phyloP scores from a whole-genome alignment of 2,888 invertebrate genomes.

The Xanthorhoe designata region DNA sequence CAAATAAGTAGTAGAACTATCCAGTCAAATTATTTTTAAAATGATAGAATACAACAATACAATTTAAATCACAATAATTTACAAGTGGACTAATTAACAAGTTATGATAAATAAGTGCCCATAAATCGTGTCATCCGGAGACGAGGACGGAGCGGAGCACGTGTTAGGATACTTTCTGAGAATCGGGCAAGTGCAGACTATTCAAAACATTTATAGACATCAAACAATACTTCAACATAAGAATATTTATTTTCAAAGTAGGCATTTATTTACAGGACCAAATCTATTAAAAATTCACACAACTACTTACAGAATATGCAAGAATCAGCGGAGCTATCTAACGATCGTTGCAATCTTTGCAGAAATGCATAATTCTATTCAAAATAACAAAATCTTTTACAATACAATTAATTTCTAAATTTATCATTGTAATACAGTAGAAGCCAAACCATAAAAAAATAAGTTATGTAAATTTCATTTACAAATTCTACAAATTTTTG shows the following conservation, averaged over 20 bases:
- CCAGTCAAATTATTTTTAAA: not conserved
- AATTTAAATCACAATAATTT: conserved; percentile 37
- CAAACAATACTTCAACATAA: not conserved
- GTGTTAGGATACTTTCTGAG: conserved; percentile 67
- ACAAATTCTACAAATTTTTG: too few relatives aligned
- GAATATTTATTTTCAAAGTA: not conserved
- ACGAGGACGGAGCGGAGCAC: conserved; percentile 61
- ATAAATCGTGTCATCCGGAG: conserved; percentile 66
- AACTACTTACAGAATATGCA: too few relatives aligned
- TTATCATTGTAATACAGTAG: too few relatives aligned
- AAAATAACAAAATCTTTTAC: too few relatives aligned
- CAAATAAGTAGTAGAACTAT: not conserved
- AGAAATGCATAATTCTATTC: too few relatives aligned
- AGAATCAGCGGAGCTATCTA: too few relatives aligned
- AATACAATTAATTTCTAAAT: too few relatives aligned
- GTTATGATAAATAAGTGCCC: conserved; percentile 70
- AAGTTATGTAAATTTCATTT: too few relatives aligned
- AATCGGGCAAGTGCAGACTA: conserved; percentile 45
- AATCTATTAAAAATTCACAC: too few relatives aligned
- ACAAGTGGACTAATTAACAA: conserved; percentile 58
- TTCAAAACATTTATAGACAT: not conserved
- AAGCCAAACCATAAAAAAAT: too few relatives aligned
- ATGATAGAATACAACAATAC: not conserved
- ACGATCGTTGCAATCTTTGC: too few relatives aligned
- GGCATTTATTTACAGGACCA: not conserved